Percentiles rank a stretch among this genome's conserved stretches.
phyloP scores from a whole-genome alignment of 1,140 invertebrate species.

The Thereuonema tuberculata region DNA sequence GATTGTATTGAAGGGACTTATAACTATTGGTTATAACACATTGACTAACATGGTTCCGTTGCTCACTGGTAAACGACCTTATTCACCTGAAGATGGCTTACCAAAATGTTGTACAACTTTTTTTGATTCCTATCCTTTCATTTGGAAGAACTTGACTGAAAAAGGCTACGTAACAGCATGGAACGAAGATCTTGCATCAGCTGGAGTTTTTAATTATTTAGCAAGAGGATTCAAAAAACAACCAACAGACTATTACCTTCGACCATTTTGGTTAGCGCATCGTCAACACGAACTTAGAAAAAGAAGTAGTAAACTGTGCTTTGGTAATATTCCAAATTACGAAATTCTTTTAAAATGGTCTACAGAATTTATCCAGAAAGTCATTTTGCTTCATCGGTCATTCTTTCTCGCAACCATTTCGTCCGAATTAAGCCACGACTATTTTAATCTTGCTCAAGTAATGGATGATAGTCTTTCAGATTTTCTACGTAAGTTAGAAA shows the following conservation, averaged over 20 bases:
- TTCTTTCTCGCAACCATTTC: not conserved
- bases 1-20: conserved; percentile 53
- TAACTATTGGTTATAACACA: conserved; percentile 68
- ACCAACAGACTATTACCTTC: conserved; percentile 67
- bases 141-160: conserved; percentile 34
- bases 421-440: not conserved
- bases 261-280: conserved; percentile 48
- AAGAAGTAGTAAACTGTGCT: not conserved
- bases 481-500: conserved; percentile 11
- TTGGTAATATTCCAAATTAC: not conserved
- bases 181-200: conserved; percentile 55
- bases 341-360: not conserved
- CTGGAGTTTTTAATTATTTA: conserved; percentile 66
- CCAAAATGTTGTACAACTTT: conserved; percentile 30
- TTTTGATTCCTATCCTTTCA: conserved; percentile 18
- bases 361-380: not conserved
- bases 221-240: conserved; percentile 58
- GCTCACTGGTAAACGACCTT: conserved; percentile 37
- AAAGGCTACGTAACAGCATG: conserved; percentile 59
- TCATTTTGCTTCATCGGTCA: not conserved
- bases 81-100: not conserved
- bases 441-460: too few species aligned
- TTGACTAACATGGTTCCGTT: conserved; percentile 63
- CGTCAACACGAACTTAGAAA: conserved; percentile 11
- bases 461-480: not conserved